Base-by-base conservation (phyloP, 1,140 invertebrate species). In the Cydia amplana region DNA sequence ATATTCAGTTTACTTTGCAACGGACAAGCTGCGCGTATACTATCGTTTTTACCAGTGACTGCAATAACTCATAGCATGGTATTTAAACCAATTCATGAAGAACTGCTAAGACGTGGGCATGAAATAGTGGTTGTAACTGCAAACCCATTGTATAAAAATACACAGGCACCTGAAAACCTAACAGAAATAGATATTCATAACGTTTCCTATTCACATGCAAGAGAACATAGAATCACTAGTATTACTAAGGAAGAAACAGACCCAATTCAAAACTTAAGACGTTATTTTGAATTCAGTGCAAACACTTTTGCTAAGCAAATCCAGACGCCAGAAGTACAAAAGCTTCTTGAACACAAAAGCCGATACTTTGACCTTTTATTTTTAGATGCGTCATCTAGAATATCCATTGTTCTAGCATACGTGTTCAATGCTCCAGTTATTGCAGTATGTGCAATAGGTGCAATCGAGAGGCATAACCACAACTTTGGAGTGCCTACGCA, bases 31-130 rank as follows among this genome's bases (percentile, higher is more conserved):
- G 86, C 87, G 12, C 83, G 83, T 28, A 94, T 95, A 72, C 78
- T 95, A 10, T 89, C 84, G 1, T 78, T 93, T 0, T 79, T 93
- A 32, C 81, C 93, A 4, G 84, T 84, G 14, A 82, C 93, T 5
- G 91, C 91, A 0, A 90, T 90, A 67, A 94, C 94, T 80, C 94
- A 95, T 77, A 93, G 93, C 79, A 80, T 93, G 14, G 87, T 93
- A 10, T 93, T 87, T 74, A 77, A 83, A 77, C 80, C 89, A 23
- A 28, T 93, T 12, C 80, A 84, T 55, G 80, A 83, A 73, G 86
- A 84, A 65, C 80, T 94, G 10, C 83, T 83, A 0, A 85, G 83
- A 49, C 78, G 83, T 36, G 93, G 93, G 18, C 93, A 94, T 78
- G 80, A 90, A 65, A 74, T 94, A 3, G 85, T 89, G n/a, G 74